These are phyloP conservation scores for Camptogramma bilineatum DNA, from an alignment of 2,888 invertebrate species.

Conservation along the genomic window DNA sequence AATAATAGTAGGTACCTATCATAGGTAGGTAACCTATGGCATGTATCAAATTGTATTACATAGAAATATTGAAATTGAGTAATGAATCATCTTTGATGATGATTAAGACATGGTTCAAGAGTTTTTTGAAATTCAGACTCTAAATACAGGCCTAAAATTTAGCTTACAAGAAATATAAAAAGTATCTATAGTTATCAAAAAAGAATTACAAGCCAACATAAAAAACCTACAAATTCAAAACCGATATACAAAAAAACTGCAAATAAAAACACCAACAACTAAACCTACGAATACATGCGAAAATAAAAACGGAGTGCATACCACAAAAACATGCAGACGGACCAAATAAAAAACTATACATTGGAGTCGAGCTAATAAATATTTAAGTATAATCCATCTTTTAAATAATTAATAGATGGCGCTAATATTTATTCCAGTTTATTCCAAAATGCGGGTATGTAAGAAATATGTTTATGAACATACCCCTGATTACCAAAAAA, in stretches of 20 bases:
- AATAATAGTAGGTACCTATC: no score
- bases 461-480: no score
- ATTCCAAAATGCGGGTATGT: no score
- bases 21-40: no score
- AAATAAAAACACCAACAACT: conserved; percentile 7
- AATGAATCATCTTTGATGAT: no score
- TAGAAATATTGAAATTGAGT: no score
- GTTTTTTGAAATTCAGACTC: no score
- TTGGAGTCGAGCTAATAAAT: conserved; percentile 24
- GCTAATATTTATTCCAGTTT: background rate
- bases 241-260: conserved; percentile 1
- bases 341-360: conserved; percentile 34
- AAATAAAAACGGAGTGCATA: conserved; percentile 27
- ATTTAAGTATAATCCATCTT: background rate
- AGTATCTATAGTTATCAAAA: background rate
- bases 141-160: no score
- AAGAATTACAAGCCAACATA: conserved; percentile 7
- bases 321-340: conserved; percentile 36
- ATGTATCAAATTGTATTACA: no score
- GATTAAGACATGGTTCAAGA: no score
- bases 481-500: no score
- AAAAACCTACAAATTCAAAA: conserved; percentile 4
- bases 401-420: background rate
- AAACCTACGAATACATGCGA: conserved; percentile 24
- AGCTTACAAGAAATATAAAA: background rate